A percentile compares a stretch with the other conserved stretches of the same genome.
phyloP scores from a whole-genome alignment of 2,113 vertebrate genomes.

The Catagonus wagneri region DNA sequence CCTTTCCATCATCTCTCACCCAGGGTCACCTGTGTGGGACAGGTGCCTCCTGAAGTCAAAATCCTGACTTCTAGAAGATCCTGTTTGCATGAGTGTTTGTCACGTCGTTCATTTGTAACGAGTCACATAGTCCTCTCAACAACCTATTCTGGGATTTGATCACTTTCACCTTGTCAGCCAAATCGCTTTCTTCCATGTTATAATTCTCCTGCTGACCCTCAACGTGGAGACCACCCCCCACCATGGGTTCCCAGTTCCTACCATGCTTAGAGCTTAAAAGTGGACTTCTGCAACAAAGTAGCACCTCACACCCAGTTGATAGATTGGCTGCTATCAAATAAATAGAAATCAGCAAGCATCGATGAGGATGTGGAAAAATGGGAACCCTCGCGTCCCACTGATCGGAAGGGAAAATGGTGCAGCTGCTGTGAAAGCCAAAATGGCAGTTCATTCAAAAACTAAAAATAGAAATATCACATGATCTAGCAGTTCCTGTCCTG shows the following conservation, averaged over 20 bases:
- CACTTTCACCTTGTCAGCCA: neutral
- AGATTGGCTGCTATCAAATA: neutral
- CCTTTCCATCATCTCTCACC: rapidly evolving
- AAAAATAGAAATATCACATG: neutral
- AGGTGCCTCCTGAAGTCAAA: neutral
- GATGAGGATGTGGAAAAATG: neutral
- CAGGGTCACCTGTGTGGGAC: neutral
- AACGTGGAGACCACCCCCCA: neutral
- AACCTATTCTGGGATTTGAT: neutral
- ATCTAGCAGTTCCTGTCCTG: neutral
- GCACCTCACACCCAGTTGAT: neutral
- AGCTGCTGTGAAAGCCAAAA: neutral
- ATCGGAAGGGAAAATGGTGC: neutral
- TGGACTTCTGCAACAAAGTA: neutral
- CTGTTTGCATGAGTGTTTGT: rapidly evolving
- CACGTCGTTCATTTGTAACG: rapidly evolving
- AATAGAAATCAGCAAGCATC: neutral
- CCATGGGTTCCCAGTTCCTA: neutral
- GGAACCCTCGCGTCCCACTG: neutral
- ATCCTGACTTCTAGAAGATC: neutral
- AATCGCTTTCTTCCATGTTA: neutral
- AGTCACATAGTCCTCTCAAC: rapidly evolving
- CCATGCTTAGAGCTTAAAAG: neutral
- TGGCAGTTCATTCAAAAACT: neutral
- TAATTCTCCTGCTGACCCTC: neutral